Conservation (phyloP, 2,888 invertebrate genomes). For the Diarsia dahlii region DNA sequence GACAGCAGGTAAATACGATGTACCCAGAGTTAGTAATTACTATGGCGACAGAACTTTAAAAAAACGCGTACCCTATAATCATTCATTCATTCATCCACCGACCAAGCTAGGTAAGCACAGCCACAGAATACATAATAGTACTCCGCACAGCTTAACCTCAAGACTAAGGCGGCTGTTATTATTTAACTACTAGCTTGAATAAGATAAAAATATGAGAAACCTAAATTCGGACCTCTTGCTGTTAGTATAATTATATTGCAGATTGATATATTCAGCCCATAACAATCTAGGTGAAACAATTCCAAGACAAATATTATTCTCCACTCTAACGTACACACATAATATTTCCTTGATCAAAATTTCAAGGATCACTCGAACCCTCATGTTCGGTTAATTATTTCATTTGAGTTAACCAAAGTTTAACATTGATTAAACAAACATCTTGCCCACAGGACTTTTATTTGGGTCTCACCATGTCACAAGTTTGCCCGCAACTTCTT, state of each 20-base stretch:
- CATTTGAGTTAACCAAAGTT: slow-evolving; percentile 51
- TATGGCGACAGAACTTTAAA: too few relatives aligned
- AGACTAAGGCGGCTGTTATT: too few relatives aligned
- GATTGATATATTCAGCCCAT: background rate
- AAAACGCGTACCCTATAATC: too few relatives aligned
- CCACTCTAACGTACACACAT: background rate
- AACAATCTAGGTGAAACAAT: background rate
- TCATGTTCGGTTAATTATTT: slow-evolving; percentile 41
- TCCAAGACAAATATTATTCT: background rate
- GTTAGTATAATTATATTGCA: background rate
- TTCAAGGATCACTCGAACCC: slow-evolving; percentile 1
- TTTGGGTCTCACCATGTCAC: slow-evolving; percentile 37
- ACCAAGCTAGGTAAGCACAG: too few relatives aligned
- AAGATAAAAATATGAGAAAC: background rate
- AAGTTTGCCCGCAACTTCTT: slow-evolving; percentile 55
- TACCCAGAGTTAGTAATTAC: too few relatives aligned
- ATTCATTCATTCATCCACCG: too few relatives aligned
- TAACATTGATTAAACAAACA: slow-evolving; percentile 44
- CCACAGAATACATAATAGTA: too few relatives aligned
- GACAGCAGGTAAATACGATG: too few relatives aligned
- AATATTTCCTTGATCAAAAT: background rate
- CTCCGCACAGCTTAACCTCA: too few relatives aligned
- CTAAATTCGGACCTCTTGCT: background rate
- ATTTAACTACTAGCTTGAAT: too few relatives aligned
- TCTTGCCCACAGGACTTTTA: slow-evolving; percentile 43